Evolutionary conservation across 2,113 vertebrate genomes (phyloP).

Genomic region (Macroglossus sobrinus): DNA sequence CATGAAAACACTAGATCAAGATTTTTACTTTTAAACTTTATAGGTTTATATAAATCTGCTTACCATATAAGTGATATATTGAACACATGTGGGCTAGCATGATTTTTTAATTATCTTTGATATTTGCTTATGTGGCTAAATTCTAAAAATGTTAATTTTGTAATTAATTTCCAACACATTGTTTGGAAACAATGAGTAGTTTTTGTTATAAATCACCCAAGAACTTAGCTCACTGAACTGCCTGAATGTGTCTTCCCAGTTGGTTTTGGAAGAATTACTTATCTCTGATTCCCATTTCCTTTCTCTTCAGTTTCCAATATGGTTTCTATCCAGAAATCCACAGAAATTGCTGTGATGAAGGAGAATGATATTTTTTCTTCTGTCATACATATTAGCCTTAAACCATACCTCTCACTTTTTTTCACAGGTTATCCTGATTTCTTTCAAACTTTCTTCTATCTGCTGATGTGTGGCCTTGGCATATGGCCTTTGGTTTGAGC

Average conservation of each 20-base stretch:
- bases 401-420: conserved; percentile 4
- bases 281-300: conserved; percentile 29
- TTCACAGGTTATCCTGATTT: background rate
- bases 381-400: conserved; percentile 24
- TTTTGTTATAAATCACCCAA: conserved; percentile 56
- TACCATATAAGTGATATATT: conserved; percentile 66
- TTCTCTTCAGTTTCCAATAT: conserved; percentile 17
- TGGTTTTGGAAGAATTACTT: conserved; percentile 53
- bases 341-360: conserved; percentile 37
- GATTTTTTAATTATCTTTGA: conserved; percentile 74
- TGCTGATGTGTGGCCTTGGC: background rate
- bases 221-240: conserved; percentile 53
- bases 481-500: background rate
- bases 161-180: conserved; percentile 73
- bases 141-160: conserved; percentile 76
- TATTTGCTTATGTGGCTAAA: conserved; percentile 72
- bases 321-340: conserved; percentile 50
- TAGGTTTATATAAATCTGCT: conserved; percentile 63
- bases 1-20: conserved; percentile 34
- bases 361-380: background rate
- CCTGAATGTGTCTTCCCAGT: conserved; percentile 9
- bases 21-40: conserved; percentile 57
- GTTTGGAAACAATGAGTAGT: conserved; percentile 65
- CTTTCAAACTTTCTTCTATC: background rate
- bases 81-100: conserved; percentile 61